Conservation (phyloP, 2,888 invertebrate species). For the Dryocosmus kuriphilus region DNA sequence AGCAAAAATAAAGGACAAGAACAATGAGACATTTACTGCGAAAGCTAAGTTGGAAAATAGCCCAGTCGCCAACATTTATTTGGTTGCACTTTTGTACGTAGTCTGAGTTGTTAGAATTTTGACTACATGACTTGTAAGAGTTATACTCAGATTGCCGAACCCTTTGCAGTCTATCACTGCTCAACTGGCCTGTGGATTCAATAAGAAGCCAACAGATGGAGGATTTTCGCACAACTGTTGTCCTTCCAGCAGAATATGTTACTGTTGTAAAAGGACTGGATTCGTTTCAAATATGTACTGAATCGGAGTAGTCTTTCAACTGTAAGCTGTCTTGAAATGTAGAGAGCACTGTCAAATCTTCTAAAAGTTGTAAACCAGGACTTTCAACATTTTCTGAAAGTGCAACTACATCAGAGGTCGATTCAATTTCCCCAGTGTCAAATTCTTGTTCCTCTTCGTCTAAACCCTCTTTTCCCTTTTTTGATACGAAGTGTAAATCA, state of each 20-base stretch:
- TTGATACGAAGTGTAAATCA: too few species aligned
- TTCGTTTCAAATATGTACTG: not conserved
- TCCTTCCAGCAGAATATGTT: slow-evolving; percentile 8
- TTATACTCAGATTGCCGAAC: slow-evolving; percentile 17
- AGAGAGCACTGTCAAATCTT: slow-evolving; percentile 30
- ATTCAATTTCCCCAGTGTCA: not conserved
- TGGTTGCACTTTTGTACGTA: too few species aligned
- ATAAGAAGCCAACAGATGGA: slow-evolving; percentile 37
- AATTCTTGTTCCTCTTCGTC: not conserved
- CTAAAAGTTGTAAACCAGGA: not conserved
- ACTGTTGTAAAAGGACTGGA: slow-evolving; percentile 19
- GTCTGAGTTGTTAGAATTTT: too few species aligned
- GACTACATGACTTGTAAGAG: too few species aligned
- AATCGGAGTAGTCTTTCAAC: slow-evolving; percentile 5
- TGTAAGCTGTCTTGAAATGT: slow-evolving; percentile 28
- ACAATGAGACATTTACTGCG: too few species aligned
- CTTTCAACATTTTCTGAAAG: too few species aligned
- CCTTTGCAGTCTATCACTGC: slow-evolving; percentile 27
- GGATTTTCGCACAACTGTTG: slow-evolving; percentile 40
- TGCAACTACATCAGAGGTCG: too few species aligned
- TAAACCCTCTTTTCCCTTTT: too few species aligned
- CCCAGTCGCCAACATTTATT: too few species aligned
- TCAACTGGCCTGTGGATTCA: slow-evolving; percentile 17
- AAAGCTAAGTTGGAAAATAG: too few species aligned
- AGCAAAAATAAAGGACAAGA: too few species aligned